Percentiles rank a stretch among this genome's conserved stretches.
Evolutionary conservation across 2,888 invertebrate genomes (phyloP).

Genomic region (Plebejus anna): DNA sequence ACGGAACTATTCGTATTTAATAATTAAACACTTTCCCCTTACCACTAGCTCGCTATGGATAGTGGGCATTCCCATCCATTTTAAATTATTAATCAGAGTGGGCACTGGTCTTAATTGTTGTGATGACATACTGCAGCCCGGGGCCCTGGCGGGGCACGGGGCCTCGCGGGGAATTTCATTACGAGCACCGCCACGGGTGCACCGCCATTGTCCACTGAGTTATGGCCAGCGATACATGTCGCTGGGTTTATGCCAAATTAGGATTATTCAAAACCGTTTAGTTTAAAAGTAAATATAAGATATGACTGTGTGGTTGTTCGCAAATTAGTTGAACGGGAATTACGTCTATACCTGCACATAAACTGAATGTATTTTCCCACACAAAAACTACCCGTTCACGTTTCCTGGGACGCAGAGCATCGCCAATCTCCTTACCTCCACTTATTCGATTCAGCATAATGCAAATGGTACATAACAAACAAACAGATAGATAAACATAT

Average conservation of each 20-base stretch:
- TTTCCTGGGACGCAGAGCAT: too few species aligned
- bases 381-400: too few species aligned
- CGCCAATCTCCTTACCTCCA: too few species aligned
- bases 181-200: slow-evolving; percentile 58
- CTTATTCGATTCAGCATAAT: too few species aligned
- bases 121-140: slow-evolving; percentile 44
- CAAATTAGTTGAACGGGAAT: too few species aligned
- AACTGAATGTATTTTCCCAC: too few species aligned
- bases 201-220: slow-evolving; percentile 69
- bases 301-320: neutral
- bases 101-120: slow-evolving; percentile 45
- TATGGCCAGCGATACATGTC: slow-evolving; percentile 52
- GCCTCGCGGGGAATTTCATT: slow-evolving; percentile 69
- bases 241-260: slow-evolving; percentile 34
- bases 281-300: neutral
- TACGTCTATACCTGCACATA: too few species aligned
- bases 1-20: neutral
- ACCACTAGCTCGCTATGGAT: neutral
- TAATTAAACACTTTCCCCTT: slow-evolving; percentile 7
- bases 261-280: slow-evolving; percentile 33
- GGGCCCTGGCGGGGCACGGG: neutral
- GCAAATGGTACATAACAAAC: too few species aligned
- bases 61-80: slow-evolving; percentile 13
- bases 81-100: slow-evolving; percentile 20
- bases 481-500: too few species aligned